Base-by-base conservation (phyloP, 2,888 invertebrate species). In the Fragum whitleyi region DNA sequence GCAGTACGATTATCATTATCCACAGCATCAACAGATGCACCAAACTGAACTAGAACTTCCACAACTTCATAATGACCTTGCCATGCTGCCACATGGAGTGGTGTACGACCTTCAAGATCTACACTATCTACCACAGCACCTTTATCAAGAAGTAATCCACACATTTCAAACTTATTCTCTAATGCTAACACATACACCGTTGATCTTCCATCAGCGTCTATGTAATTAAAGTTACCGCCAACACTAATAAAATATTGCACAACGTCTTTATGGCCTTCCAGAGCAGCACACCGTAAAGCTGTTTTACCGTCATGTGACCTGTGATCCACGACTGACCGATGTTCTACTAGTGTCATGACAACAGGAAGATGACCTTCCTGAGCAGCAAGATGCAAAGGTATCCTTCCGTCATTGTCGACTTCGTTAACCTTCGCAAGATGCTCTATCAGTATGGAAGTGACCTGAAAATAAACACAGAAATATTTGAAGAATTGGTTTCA, bases 21-120 rank as follows among this genome's bases (percentile, higher is more conserved):
- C 11, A 91, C 90, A 23, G 93, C 91, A 86, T 98, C 97, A 0
- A 98, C 97, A 89, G 96, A 95, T 1, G 98, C 98, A 72, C 96
- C 96, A n/a, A 97, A 97, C 94, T 96, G 95, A 68, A 98, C 95
- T 32, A 98, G 95, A 39, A 98, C 94, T 82, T 97, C 96, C 0
- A 98, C 98, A 97, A 98, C 97, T 85, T 98, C 97, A 0, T 96
- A 96, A 92, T 99, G 98, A 0, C 98, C 98, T 93, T 98, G 98
- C 86, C 96, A 96, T 2, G 97, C 96, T 28, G 97, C 95, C 72
- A 97, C 96, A 93, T 97, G 97, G 47, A 97, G 95, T 0, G 96
- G 95, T 0, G 96, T 96, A 47, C 97, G 96, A 72, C 96, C 96
- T 97, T 98, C 98, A 6, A 96, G 96, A 93, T 98, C 98, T 62